Base-by-base conservation (phyloP, 1,140 invertebrate species). In the Philopotamus ludificatus region DNA sequence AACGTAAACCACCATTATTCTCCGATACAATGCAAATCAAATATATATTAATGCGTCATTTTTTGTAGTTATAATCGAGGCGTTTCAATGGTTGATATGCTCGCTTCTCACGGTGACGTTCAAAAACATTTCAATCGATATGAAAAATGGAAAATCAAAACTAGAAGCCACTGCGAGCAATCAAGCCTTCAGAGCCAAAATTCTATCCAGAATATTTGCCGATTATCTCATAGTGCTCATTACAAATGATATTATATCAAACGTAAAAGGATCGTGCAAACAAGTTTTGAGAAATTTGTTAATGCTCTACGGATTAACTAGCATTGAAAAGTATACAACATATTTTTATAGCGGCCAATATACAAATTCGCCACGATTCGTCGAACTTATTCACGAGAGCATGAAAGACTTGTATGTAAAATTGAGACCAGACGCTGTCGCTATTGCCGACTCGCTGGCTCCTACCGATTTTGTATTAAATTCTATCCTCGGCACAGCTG, bases 21-120 rank as follows among this genome's bases (percentile, higher is more conserved):
- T 68, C 66, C 50, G 61, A 28, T 49, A 12, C 60, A 4, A 67
- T 62, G 23, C 57, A 26, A 22, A 63, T 63, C 42, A 42, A 50
- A 42, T 50, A 44, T 22, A 44, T 41, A 10, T 15, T 41, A 21
- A 69, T 44, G 16, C 12, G 28, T 12, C 12, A 28, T 44, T 9
- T 12, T 63, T 57, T 34, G n/a, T 54, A 91, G 89, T 89, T 75
- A 82, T 93, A 60, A 74, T 92, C 0, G 75, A 81, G 23, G 86
- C 85, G 39, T 93, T 91, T 72, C 84, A 90, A 75, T 97, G 94
- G 93, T 78, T 97, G 3, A 77, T 93, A 21, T 91, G 89, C 73
- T 89, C 89, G 75, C 79, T 95, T 4, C 74, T 95, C 23, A 79
- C 88, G 66, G 80, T 84, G 61, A 93, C 92, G 0, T 76, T 86